phyloP scores from a whole-genome alignment of 2,888 invertebrate genomes.

The Himalopsyche japonica region DNA sequence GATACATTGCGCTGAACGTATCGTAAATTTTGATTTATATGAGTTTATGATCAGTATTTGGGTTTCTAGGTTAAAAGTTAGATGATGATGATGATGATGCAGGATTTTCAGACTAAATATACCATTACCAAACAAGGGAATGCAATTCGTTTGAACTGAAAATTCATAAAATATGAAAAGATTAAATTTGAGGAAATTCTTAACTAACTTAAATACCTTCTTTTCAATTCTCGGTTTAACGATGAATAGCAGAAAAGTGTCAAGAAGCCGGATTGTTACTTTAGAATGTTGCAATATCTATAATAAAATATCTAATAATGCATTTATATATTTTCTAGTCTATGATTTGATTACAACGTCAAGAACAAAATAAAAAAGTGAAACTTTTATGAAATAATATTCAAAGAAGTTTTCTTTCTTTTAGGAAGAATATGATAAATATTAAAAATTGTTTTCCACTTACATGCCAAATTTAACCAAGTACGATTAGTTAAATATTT shows the following conservation, averaged over 20 bases:
- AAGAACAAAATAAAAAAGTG: no score
- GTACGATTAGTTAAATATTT: no score
- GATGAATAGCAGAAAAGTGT: constrained; percentile 12
- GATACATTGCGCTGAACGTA: no score
- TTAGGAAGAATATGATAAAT: no score
- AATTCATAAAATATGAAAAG: background rate
- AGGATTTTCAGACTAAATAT: background rate
- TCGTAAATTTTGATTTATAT: no score
- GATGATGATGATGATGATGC: background rate
- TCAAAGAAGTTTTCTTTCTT: no score
- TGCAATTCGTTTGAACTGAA: background rate
- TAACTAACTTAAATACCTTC: background rate
- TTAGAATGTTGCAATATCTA: background rate
- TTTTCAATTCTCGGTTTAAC: background rate
- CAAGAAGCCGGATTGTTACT: background rate
- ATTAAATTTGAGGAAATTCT: background rate
- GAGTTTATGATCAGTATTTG: background rate
- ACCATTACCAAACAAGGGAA: background rate
- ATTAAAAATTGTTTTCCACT: no score
- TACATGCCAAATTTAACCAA: no score
- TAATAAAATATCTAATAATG: no score
- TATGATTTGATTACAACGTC: no score
- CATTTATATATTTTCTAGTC: no score
- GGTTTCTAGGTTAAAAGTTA: background rate
- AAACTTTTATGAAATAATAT: no score